A percentile compares a stretch with the other conserved stretches of the same genome.
Conservation (phyloP, 2,888 invertebrate genomes). For the Timandra comae region DNA sequence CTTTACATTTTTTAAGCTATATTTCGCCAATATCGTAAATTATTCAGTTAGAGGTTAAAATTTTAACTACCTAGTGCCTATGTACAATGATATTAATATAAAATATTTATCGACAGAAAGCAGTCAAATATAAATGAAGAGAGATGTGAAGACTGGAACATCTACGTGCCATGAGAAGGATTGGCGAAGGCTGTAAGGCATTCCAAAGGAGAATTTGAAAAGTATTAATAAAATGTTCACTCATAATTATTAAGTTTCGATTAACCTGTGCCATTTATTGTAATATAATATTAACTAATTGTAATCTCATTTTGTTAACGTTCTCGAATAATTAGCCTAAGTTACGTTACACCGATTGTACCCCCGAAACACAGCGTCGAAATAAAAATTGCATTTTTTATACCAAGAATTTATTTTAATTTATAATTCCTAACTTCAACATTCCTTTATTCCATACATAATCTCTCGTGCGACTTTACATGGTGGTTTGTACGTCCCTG, state of each 20-base stretch:
- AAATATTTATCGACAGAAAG: slow-evolving; percentile 59
- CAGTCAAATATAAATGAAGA: slow-evolving; percentile 53
- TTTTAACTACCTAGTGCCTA: neutral
- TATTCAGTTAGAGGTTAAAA: too few species aligned
- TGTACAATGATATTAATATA: neutral
- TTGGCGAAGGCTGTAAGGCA: slow-evolving; percentile 20
- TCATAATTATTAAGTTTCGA: slow-evolving; percentile 36
- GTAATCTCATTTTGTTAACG: slow-evolving; percentile 42
- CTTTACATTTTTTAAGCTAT: too few species aligned
- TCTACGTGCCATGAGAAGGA: slow-evolving; percentile 12
- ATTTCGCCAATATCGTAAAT: too few species aligned
- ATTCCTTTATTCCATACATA: slow-evolving; percentile 43
- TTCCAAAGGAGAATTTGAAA: slow-evolving; percentile 32
- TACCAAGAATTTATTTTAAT: slow-evolving; percentile 62
- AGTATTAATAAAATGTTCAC: slow-evolving; percentile 29
- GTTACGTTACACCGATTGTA: slow-evolving; percentile 14
- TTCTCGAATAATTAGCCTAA: slow-evolving; percentile 29
- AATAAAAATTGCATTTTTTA: slow-evolving; percentile 45
- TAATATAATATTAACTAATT: slow-evolving; percentile 27
- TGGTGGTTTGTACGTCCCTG: slow-evolving; percentile 34
- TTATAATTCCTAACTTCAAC: slow-evolving; percentile 48
- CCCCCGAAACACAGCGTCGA: slow-evolving; percentile 27
- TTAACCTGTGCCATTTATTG: slow-evolving; percentile 59
- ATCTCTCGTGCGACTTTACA: slow-evolving; percentile 39
- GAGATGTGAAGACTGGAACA: slow-evolving; percentile 22